Evolutionary conservation across 1,140 invertebrate species (phyloP).

Genomic region (Pogonomyrmex barbatus): DNA sequence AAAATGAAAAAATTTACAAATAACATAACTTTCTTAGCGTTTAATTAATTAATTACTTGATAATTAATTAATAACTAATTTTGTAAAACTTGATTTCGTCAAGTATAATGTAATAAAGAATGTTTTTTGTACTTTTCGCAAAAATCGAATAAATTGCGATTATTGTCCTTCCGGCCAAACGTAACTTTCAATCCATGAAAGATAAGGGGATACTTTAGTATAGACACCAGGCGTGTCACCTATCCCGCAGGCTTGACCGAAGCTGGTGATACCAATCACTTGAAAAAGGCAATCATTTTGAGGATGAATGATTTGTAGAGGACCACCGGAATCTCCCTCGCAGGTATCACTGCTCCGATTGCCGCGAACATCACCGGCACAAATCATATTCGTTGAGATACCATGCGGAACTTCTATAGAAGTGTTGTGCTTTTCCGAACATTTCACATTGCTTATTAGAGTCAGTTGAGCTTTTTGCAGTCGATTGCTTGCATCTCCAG

Average conservation of each 20-base stretch:
- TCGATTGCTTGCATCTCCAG: constrained; percentile 84
- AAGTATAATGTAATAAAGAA: constrained; percentile 34
- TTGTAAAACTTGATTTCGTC: constrained; percentile 7
- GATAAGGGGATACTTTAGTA: constrained; percentile 77
- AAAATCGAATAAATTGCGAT: constrained; percentile 21
- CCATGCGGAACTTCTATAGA: constrained; percentile 85
- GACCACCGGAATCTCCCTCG: constrained; percentile 90
- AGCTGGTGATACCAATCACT: constrained; percentile 88
- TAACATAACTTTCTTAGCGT: not conserved
- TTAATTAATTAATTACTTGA: constrained; percentile 22
- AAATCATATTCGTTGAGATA: constrained; percentile 88
- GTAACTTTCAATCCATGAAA: constrained; percentile 78
- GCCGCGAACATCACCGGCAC: constrained; percentile 89
- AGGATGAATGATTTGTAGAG: constrained; percentile 85
- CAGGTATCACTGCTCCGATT: constrained; percentile 90
- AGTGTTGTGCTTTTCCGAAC: constrained; percentile 85
- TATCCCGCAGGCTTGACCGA: constrained; percentile 87
- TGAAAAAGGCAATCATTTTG: constrained; percentile 85
- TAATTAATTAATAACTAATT: not conserved
- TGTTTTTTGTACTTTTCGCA: constrained; percentile 68
- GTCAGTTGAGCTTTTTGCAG: constrained; percentile 89
- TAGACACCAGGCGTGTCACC: constrained; percentile 88
- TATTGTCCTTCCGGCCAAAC: constrained; percentile 72
- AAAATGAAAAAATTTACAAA: constrained; percentile 15
- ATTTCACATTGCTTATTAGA: constrained; percentile 85